Percentiles rank a stretch among this genome's conserved stretches.
Evolutionary conservation across 2,113 vertebrate species (phyloP).

Genomic region (Platycercus adscitus): DNA sequence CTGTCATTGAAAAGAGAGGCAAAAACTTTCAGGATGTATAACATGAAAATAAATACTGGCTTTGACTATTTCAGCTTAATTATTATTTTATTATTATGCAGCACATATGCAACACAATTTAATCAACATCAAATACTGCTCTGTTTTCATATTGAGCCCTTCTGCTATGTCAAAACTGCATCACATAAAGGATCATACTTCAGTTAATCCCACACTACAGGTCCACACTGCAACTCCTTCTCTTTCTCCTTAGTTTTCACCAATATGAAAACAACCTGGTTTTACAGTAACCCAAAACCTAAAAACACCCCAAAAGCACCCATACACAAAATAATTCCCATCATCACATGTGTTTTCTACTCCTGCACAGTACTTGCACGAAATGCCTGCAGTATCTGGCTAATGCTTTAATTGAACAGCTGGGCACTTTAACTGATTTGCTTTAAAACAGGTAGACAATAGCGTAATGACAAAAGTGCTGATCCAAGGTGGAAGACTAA

Average conservation of each 20-base stretch:
- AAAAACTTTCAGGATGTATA: not conserved
- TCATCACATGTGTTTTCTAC: not conserved
- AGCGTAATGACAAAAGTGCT: conserved; percentile 56
- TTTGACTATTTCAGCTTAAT: not conserved
- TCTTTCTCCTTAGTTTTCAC: not conserved
- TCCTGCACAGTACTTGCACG: not conserved
- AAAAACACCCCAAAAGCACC: not conserved
- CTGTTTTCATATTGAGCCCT: not conserved
- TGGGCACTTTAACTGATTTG: conserved; percentile 76
- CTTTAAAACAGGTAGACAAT: conserved; percentile 50
- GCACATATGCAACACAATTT: not conserved
- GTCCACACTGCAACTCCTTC: not conserved
- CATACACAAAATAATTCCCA: not conserved
- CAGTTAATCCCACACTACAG: not conserved
- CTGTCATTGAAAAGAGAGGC: conserved; percentile 65
- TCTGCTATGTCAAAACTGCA: not conserved
- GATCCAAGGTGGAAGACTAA: conserved; percentile 74
- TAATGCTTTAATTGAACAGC: conserved; percentile 66
- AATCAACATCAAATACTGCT: not conserved
- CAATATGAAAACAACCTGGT: not conserved
- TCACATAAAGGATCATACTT: not conserved
- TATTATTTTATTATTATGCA: not conserved
- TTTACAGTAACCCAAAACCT: not conserved
- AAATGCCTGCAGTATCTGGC: conserved; percentile 7
- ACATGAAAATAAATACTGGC: not conserved